These are phyloP conservation scores for Uloborus plumipes DNA, from an alignment of 2,888 invertebrate species.

Conservation along the genomic window DNA sequence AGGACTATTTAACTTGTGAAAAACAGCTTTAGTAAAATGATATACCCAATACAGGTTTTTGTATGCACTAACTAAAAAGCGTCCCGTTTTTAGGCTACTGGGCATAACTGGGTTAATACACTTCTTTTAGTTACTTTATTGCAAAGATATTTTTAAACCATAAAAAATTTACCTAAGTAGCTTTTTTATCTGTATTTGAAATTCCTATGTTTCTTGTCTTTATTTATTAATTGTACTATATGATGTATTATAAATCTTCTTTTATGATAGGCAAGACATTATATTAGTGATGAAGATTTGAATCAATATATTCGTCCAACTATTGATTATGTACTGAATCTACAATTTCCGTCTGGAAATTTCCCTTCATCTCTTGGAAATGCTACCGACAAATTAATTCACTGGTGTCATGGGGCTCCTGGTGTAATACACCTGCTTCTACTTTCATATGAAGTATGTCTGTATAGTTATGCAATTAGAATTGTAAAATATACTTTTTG, in stretches of 20 bases:
- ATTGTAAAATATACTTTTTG: background rate
- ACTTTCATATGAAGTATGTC: conserved; percentile 78
- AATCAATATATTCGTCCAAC: conserved; percentile 71
- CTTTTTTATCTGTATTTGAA: background rate
- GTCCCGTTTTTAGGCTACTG: too few species aligned
- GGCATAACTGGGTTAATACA: too few species aligned
- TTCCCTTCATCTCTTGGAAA: conserved; percentile 84
- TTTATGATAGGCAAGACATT: conserved; percentile 74
- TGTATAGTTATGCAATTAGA: background rate
- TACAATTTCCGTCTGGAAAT: conserved; percentile 76
- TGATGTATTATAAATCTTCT: conserved; percentile 3
- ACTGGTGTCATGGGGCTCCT: conserved; percentile 96
- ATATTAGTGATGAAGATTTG: conserved; percentile 76
- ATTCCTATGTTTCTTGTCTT: background rate
- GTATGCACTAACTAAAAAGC: too few species aligned
- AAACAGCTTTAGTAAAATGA: too few species aligned
- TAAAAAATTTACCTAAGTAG: background rate
- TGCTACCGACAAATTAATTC: conserved; percentile 82
- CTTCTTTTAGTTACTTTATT: background rate
- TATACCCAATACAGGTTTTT: too few species aligned
- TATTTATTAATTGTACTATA: background rate
- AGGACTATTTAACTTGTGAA: too few species aligned
- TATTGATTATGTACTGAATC: conserved; percentile 72
- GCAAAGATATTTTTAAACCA: background rate
- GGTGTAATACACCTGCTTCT: conserved; percentile 80